Conservation (phyloP, 2,113 vertebrate species). For the Alligator mississippiensis region DNA sequence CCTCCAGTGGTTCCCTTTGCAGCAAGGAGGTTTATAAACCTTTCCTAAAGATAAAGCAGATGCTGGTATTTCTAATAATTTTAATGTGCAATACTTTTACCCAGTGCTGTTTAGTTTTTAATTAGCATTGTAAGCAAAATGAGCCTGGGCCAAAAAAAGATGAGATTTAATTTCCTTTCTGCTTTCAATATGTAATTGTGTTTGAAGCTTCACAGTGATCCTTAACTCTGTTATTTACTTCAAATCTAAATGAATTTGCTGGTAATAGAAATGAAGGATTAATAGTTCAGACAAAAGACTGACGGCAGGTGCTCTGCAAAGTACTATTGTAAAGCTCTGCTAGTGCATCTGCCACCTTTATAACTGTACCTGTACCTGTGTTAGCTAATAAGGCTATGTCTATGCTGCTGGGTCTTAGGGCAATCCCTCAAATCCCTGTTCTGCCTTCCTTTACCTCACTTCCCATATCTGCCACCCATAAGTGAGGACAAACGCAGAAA, state of each 20-base stretch:
- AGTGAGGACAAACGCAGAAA: no score
- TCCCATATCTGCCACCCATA: no score
- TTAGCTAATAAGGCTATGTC: background rate
- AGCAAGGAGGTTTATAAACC: background rate
- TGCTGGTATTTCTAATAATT: slow-evolving; percentile 9
- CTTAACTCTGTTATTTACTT: background rate
- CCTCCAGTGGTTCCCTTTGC: slow-evolving; percentile 15
- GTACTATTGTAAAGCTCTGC: background rate
- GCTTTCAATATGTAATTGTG: background rate
- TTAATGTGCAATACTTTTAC: background rate
- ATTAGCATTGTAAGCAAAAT: slow-evolving; percentile 30
- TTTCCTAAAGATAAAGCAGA: background rate
- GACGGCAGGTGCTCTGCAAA: background rate
- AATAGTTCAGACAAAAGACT: background rate
- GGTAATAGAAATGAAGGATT: background rate
- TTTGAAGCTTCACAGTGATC: background rate
- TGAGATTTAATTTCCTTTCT: background rate
- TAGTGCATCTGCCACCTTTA: background rate
- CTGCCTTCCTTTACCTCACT: no score
- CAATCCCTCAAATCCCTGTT: no score
- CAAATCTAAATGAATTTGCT: background rate
- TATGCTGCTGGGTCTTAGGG: no score
- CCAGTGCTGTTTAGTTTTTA: background rate
- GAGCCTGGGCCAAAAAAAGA: background rate
- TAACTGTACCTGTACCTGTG: background rate